These are phyloP conservation scores for Chloebia gouldiae DNA, from an alignment of 2,113 vertebrate species.

Conservation along the genomic window DNA sequence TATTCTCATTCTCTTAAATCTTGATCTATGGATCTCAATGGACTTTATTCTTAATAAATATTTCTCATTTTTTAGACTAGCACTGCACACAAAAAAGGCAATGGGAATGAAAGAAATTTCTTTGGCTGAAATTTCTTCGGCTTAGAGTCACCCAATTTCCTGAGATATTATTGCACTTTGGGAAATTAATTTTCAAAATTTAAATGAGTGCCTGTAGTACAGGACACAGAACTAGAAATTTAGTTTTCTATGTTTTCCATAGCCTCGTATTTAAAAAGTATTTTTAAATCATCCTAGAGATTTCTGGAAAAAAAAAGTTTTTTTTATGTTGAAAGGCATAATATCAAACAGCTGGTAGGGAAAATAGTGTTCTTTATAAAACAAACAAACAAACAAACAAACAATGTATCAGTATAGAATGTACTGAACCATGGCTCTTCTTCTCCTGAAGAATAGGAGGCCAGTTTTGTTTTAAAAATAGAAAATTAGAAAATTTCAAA, in stretches of 20 bases:
- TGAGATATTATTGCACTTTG: neutral
- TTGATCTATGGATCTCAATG: neutral
- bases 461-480: neutral
- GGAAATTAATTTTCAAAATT: neutral
- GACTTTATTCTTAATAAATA: neutral
- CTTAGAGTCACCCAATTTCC: neutral
- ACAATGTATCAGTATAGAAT: neutral
- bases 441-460: neutral
- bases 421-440: accelerated
- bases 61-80: neutral
- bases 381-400: neutral
- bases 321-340: neutral
- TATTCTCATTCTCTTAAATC: neutral
- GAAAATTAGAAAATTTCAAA: neutral
- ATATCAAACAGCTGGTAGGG: neutral
- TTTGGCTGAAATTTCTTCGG: neutral
- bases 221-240: neutral
- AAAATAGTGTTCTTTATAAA: neutral
- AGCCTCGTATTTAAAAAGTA: neutral
- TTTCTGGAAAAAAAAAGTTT: neutral
- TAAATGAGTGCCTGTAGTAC: neutral
- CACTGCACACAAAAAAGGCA: neutral
- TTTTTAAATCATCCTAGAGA: neutral
- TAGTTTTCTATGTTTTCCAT: neutral
- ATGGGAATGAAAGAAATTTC: neutral